A percentile compares a stretch with the other conserved stretches of the same genome.
Evolutionary conservation across 2,113 vertebrate genomes (phyloP).

Genomic region (Pseudolaguvia tuberculata): DNA sequence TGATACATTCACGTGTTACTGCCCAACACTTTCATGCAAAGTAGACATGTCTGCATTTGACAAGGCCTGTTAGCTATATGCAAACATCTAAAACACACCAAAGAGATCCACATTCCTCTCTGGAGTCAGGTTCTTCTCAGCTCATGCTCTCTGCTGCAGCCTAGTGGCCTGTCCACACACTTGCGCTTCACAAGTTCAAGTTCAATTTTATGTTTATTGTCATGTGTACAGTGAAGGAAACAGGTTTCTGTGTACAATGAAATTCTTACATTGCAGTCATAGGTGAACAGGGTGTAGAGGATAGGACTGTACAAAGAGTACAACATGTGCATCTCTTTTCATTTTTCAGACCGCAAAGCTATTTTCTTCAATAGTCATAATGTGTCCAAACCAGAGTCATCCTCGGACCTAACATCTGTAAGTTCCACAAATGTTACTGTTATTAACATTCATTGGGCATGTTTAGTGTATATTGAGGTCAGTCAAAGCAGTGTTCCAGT

Average conservation of each 20-base stretch:
- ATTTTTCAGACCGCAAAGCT: constrained; percentile 85
- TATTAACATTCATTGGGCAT: background rate
- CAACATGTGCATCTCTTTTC: background rate
- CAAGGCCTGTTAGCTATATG: constrained; percentile 52
- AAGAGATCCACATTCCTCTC: constrained; percentile 4
- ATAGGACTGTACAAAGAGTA: no score
- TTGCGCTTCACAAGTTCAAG: constrained; percentile 11
- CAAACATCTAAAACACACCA: constrained; percentile 39
- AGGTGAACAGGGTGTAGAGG: no score
- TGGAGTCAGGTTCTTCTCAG: constrained; percentile 8
- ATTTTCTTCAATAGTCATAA: constrained; percentile 99
- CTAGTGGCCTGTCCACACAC: constrained; percentile 53
- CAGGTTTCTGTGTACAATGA: no score
- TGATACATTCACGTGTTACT: constrained; percentile 56
- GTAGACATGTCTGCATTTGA: background rate
- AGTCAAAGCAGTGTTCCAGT: background rate
- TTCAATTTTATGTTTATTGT: no score
- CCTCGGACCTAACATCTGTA: constrained; percentile 92
- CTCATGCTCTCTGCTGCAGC: constrained; percentile 55
- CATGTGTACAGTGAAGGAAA: no score
- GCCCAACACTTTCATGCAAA: constrained; percentile 56
- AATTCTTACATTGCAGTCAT: no score
- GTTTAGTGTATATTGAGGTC: background rate
- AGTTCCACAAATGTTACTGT: constrained; percentile 48
- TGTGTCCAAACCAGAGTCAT: constrained; percentile 96